phyloP scores from a whole-genome alignment of 2,113 vertebrate genomes.

The Anser cygnoides region DNA sequence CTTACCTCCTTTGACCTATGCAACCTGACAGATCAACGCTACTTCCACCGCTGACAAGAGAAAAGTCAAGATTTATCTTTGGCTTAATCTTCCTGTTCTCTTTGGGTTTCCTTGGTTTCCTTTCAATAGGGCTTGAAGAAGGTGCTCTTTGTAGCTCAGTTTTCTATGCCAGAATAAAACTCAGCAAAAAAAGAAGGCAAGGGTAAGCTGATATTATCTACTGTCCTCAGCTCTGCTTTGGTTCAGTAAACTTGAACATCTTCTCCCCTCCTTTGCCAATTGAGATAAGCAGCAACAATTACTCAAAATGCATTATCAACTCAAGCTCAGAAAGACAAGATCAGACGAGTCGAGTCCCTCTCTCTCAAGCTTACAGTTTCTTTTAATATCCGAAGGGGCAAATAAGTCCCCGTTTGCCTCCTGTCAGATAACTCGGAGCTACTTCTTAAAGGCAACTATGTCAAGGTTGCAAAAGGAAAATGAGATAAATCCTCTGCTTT shows the following conservation, averaged over 20 bases:
- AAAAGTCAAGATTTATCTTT: conserved; percentile 12
- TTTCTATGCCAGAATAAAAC: not conserved
- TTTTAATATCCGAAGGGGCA: not conserved
- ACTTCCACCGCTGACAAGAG: not conserved
- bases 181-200: not conserved
- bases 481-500: not conserved
- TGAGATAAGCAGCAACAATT: conserved; percentile 49
- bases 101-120: not conserved
- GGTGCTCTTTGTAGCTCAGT: not conserved
- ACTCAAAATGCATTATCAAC: not conserved
- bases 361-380: not conserved
- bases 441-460: conserved; percentile 11
- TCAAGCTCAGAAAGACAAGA: conserved; percentile 11
- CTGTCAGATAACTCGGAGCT: not conserved
- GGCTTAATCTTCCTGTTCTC: conserved; percentile 1
- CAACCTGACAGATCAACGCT: not conserved
- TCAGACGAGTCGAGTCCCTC: not conserved
- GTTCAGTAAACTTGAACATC: conserved; percentile 30
- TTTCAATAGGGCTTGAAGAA: not conserved
- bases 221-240: conserved; percentile 11
- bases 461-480: not conserved
- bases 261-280: conserved; percentile 26
- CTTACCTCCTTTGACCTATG: conserved; percentile 11
- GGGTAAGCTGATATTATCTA: not conserved
- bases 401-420: not conserved